Conservation (phyloP, 2,888 invertebrate genomes). For the Punctoribates punctum region DNA sequence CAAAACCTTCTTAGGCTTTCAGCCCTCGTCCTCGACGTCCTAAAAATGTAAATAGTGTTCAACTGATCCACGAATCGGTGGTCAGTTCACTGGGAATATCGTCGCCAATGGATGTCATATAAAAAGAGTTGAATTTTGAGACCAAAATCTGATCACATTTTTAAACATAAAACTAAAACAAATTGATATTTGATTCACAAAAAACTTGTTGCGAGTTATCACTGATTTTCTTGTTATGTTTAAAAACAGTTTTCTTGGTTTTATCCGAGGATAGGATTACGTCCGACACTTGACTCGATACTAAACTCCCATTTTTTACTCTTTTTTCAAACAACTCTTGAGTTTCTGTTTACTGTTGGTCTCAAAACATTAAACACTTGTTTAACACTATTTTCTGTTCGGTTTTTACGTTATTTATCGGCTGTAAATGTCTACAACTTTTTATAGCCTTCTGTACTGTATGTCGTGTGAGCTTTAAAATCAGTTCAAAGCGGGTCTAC, state of each 20-base stretch:
- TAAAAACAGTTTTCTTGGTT: not conserved
- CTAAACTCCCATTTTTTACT: not conserved
- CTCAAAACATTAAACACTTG: too few species aligned
- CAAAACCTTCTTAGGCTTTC: slow-evolving; percentile 32
- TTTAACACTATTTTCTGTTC: not conserved
- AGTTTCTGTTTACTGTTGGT: not conserved
- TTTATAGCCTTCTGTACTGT: not conserved
- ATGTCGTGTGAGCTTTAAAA: not conserved
- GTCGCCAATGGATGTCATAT: too few species aligned
- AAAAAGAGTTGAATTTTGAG: too few species aligned
- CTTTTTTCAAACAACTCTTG: not conserved
- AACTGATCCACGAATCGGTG: not conserved
- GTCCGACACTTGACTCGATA: not conserved
- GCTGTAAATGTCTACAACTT: not conserved
- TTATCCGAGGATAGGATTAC: too few species aligned
- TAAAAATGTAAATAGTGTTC: not conserved
- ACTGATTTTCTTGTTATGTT: not conserved
- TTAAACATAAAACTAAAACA: not conserved
- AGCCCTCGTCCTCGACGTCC: not conserved
- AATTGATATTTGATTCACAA: not conserved
- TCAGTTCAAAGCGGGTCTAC: too few species aligned
- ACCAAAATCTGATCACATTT: not conserved
- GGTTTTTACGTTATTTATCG: not conserved
- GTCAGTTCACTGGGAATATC: not conserved
- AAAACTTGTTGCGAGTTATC: not conserved